These are phyloP conservation scores for Macrophya alboannulata DNA, from an alignment of 2,888 invertebrate genomes.

Conservation along the genomic window DNA sequence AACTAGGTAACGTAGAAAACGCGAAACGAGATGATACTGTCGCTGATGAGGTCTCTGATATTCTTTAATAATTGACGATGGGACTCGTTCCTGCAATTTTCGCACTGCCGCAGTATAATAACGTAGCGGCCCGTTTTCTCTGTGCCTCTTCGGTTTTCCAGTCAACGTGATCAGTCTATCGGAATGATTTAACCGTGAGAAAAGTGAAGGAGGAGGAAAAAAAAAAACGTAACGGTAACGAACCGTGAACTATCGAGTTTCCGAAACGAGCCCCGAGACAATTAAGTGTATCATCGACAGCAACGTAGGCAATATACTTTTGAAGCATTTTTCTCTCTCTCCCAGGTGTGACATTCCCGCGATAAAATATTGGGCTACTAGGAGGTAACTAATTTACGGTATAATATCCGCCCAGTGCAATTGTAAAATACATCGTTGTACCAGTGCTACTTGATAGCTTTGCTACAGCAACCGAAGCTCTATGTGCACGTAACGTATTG, in stretches of 20 bases:
- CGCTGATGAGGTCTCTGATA: constrained; percentile 2
- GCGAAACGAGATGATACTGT: not conserved
- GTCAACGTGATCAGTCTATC: constrained; percentile 9
- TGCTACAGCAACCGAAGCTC: not conserved
- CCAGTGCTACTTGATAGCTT: not conserved
- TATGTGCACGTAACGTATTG: constrained; percentile 19
- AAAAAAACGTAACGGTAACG: not conserved
- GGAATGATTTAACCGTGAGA: constrained; percentile 2
- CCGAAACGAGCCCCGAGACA: constrained; percentile 44
- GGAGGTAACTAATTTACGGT: constrained; percentile 38
- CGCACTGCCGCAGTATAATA: not conserved
- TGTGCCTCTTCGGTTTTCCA: not conserved
- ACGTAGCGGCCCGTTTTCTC: not conserved
- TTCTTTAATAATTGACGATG: not conserved
- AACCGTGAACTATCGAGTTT: constrained; percentile 16
- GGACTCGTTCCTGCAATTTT: not conserved
- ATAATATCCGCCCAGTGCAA: constrained; percentile 20
- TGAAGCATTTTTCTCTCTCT: constrained; percentile 30
- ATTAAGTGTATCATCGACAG: constrained; percentile 47
- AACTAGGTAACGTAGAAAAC: not conserved
- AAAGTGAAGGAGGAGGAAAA: not conserved
- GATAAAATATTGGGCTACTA: constrained; percentile 18
- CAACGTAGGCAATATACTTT: constrained; percentile 23
- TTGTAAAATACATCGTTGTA: constrained; percentile 4
- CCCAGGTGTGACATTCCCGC: constrained; percentile 46